Evolutionary conservation across 2,797 vertebrate species (phyloP).

Genomic region (Vipera latastei): DNA sequence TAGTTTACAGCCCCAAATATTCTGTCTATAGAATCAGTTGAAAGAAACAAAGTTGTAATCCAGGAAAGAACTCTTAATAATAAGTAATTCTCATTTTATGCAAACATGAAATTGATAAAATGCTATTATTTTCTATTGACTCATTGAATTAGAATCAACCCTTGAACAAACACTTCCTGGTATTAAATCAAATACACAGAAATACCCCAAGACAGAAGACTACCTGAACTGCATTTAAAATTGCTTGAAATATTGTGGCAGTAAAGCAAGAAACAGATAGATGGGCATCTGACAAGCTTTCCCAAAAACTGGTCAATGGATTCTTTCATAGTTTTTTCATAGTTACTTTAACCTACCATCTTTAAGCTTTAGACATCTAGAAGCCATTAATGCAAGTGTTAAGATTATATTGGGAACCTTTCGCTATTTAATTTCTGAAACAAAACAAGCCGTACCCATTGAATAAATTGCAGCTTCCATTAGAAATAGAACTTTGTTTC

Average conservation of each 20-base stretch:
- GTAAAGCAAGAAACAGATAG: slow-evolving; percentile 3
- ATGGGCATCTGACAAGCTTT: neutral
- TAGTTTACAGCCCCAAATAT: neutral
- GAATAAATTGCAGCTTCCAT: neutral
- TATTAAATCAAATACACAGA: neutral
- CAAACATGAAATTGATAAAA: neutral
- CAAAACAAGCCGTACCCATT: neutral
- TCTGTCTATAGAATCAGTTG: neutral
- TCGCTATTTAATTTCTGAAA: slow-evolving; percentile 18
- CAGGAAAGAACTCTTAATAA: neutral
- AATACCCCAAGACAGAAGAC: neutral
- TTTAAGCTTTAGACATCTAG: slow-evolving; percentile 23
- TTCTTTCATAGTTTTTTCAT: slow-evolving; percentile 14
- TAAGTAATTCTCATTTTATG: neutral
- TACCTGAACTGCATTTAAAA: slow-evolving; percentile 4
- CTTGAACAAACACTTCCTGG: neutral
- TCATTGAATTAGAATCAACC: neutral
- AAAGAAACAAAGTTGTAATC: neutral
- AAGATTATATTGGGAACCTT: neutral
- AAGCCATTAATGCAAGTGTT: neutral
- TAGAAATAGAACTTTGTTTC: neutral
- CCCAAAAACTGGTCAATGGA: neutral
- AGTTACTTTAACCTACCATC: slow-evolving; percentile 19
- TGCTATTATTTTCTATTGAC: neutral
- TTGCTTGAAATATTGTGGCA: neutral